phyloP scores from a whole-genome alignment of 1,140 invertebrate species.

The Drosophila rhopaloa region DNA sequence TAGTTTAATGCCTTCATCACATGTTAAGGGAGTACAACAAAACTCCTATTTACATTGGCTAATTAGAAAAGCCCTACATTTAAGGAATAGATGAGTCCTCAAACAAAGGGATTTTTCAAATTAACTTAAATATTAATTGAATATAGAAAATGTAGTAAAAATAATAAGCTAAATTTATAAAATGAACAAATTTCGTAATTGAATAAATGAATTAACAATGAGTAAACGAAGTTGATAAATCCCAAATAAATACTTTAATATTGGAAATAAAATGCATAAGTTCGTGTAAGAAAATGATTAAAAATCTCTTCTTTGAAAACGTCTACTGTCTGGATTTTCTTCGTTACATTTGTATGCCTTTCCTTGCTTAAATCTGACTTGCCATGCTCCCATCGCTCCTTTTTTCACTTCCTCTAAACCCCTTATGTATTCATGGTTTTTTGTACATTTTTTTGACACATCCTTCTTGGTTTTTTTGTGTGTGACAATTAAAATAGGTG shows the following conservation, averaged over 20 bases:
- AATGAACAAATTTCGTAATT: too few species aligned
- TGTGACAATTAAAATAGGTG: constrained; percentile 81
- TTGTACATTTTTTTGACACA: constrained; percentile 59
- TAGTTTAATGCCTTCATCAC: constrained; percentile 21
- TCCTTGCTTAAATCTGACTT: constrained; percentile 2
- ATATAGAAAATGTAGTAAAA: too few species aligned
- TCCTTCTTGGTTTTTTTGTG: constrained; percentile 59
- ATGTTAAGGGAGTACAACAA: neutral
- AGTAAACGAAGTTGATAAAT: too few species aligned
- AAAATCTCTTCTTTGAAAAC: neutral
- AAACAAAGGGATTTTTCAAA: too few species aligned
- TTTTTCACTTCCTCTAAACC: constrained; percentile 30
- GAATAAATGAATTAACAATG: too few species aligned
- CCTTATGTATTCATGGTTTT: constrained; percentile 35
- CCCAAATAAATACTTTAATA: neutral
- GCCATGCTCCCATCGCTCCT: constrained; percentile 15
- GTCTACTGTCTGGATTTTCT: constrained; percentile 5
- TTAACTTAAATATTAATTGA: too few species aligned
- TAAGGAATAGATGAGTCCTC: too few species aligned
- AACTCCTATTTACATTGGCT: too few species aligned
- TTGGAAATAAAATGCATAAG: neutral
- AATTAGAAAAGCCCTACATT: too few species aligned
- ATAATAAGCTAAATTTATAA: too few species aligned
- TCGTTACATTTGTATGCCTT: constrained; percentile 11
- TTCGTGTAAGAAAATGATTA: too few species aligned